These are phyloP conservation scores for Drosophila niveifrons DNA, from an alignment of 2,888 invertebrate species.

Conservation along the genomic window DNA sequence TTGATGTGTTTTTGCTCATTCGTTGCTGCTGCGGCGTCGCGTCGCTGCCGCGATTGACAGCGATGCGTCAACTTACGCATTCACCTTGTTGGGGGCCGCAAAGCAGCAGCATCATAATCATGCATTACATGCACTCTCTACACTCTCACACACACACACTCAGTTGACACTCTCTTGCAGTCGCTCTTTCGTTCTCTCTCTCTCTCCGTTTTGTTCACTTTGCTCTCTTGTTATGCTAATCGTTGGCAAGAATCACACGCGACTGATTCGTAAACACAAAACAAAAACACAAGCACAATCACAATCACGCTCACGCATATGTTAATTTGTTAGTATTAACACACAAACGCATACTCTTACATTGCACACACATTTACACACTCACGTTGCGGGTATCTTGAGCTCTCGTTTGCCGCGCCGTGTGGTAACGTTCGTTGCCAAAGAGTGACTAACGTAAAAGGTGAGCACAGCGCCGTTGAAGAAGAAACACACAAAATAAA, in stretches of 20 bases:
- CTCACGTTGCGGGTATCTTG: conserved; percentile 33
- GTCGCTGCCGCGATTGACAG: conserved; percentile 58
- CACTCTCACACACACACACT: conserved; percentile 17
- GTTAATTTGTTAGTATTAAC: conserved; percentile 38
- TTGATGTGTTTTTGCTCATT: conserved; percentile 62
- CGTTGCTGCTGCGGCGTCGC: conserved; percentile 25
- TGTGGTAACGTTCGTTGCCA: conserved; percentile 71
- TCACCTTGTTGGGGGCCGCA: conserved; percentile 41
- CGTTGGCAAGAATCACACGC: conserved; percentile 35
- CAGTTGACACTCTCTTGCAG: conserved; percentile 3
- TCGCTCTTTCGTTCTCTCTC: conserved; percentile 8
- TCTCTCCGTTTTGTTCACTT: conserved; percentile 8
- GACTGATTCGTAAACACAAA: conserved; percentile 32
- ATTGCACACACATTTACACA: conserved; percentile 29
- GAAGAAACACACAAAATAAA: conserved; percentile 40
- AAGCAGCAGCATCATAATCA: conserved; percentile 38
- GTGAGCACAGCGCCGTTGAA: conserved; percentile 54
- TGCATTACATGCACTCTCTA: conserved; percentile 33
- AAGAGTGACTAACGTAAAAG: conserved; percentile 76
- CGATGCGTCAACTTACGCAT: conserved; percentile 56
- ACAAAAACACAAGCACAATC: conserved; percentile 38
- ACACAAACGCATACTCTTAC: conserved; percentile 6
- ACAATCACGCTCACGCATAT: conserved; percentile 33
- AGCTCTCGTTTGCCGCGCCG: conserved; percentile 62
- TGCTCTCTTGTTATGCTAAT: conserved; percentile 24